A percentile compares a stretch with the other conserved stretches of the same genome.
phyloP scores from a whole-genome alignment of 2,888 invertebrate species.

The Phaedon cochleariae region DNA sequence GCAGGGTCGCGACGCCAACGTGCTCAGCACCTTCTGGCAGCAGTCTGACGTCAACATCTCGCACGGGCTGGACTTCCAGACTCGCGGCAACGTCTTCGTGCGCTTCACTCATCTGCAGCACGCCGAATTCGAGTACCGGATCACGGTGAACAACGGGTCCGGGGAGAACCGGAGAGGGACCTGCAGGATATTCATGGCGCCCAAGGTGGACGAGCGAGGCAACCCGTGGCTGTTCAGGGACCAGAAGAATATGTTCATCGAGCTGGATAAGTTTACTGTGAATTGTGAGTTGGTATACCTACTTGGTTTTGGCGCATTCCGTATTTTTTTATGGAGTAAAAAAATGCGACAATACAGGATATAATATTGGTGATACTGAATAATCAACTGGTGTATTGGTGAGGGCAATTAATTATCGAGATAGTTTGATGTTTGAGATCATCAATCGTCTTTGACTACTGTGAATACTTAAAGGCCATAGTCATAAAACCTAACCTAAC shows the following conservation, averaged over 20 bases:
- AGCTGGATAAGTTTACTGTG: conserved; percentile 65
- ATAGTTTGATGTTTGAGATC: too few relatives aligned
- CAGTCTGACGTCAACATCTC: conserved; percentile 80
- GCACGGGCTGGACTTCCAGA: conserved; percentile 84
- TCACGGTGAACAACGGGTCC: conserved; percentile 54
- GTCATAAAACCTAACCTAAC: too few relatives aligned
- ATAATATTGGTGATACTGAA: too few relatives aligned
- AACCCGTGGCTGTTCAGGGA: conserved; percentile 69
- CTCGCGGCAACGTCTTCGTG: conserved; percentile 76
- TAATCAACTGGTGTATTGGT: too few relatives aligned
- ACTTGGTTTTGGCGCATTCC: too few relatives aligned
- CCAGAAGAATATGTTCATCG: conserved; percentile 73
- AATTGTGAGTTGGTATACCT: conserved; percentile 64
- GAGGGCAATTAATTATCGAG: too few relatives aligned
- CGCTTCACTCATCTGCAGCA: conserved; percentile 82
- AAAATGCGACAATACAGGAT: too few relatives aligned
- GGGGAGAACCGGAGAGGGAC: conserved; percentile 67
- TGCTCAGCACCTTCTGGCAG: conserved; percentile 75
- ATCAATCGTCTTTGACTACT: too few relatives aligned
- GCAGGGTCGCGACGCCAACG: conserved; percentile 58
- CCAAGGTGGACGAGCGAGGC: conserved; percentile 71
- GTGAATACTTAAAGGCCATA: too few relatives aligned
- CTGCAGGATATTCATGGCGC: conserved; percentile 75
- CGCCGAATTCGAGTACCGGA: conserved; percentile 71
- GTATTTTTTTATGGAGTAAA: too few relatives aligned